Base-by-base conservation (phyloP, 2,888 invertebrate species). In the Seladonia tumulorum region DNA sequence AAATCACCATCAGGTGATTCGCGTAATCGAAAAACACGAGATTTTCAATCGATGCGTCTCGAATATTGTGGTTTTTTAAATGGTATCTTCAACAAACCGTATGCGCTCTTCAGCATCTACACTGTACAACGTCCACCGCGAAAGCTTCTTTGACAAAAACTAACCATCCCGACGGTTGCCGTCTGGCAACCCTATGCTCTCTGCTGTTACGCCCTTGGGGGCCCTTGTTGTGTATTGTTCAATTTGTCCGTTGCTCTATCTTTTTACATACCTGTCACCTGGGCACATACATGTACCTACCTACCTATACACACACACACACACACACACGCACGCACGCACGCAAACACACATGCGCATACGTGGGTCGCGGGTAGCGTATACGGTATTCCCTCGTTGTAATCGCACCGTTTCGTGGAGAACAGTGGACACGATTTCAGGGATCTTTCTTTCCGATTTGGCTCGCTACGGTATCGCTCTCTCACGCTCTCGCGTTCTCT, bases 141-240 rank as follows among this genome's bases (percentile, higher is more conserved):
- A 74, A 81, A 82, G 88, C 88, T 89, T 89, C 39, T 73, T 76
- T 86, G 81, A 79, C 76, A 80, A 78, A 82, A 76, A 90, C 86
- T 90, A 90, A 90, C 83, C 83, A 83, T 75, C 86, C 81, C 82
- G 73, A 79, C 66, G 53, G 35, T 35, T 35, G 35, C 35, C 35
- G 35, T 35, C 35, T 4, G 35, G 81, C 66, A 83, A 68, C 79
- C 85, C 84, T 80, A 75, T 72, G 85, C 85, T 90, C 88, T 88
- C 79, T 87, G 89, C 88, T 89, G 87, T 84, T 89, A 83, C 81
- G 89, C 89, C 92, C 89, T 88, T 90, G 92, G 93, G 94, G 94
- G 91, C 89, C 90, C 94, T 94, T 94, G 94, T 94, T 94, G 94
- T 94, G 94, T 94, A 94, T 94, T 94, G 93, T 93, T 92, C 87